Evolutionary conservation across 2,797 vertebrate species (phyloP).

Genomic region (Bucorvus abyssinicus): DNA sequence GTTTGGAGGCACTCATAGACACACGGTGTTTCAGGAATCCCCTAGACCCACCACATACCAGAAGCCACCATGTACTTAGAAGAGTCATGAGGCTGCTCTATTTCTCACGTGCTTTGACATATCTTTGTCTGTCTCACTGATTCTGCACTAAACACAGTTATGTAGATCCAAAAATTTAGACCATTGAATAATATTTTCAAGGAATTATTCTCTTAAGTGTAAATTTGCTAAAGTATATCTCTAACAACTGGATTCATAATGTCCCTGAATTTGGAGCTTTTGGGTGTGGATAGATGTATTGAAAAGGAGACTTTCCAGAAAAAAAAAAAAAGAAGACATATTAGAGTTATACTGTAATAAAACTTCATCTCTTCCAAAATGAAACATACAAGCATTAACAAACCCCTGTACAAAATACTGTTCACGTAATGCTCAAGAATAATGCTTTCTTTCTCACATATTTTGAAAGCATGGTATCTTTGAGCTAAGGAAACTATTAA

Average conservation of each 20-base stretch:
- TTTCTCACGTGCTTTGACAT: background rate
- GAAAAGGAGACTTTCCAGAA: background rate
- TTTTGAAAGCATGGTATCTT: background rate
- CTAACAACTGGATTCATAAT: background rate
- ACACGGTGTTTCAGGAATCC: background rate
- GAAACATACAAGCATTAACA: background rate
- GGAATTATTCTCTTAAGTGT: background rate
- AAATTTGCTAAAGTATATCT: background rate
- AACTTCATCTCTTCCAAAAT: background rate
- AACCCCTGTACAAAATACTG: background rate
- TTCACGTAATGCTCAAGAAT: background rate
- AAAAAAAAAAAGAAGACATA: too few species aligned
- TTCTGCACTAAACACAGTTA: background rate
- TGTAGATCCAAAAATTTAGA: background rate
- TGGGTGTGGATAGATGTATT: background rate
- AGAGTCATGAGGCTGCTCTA: background rate
- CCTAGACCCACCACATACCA: background rate
- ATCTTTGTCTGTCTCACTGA: background rate
- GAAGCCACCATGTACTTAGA: background rate
- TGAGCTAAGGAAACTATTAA: background rate
- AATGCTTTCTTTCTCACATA: background rate
- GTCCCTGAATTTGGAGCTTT: background rate
- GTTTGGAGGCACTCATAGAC: background rate
- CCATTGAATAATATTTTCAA: background rate
- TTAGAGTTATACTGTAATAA: background rate